Evolutionary conservation across 2,888 invertebrate genomes (phyloP).

Genomic region (Hybos culiciformis): DNA sequence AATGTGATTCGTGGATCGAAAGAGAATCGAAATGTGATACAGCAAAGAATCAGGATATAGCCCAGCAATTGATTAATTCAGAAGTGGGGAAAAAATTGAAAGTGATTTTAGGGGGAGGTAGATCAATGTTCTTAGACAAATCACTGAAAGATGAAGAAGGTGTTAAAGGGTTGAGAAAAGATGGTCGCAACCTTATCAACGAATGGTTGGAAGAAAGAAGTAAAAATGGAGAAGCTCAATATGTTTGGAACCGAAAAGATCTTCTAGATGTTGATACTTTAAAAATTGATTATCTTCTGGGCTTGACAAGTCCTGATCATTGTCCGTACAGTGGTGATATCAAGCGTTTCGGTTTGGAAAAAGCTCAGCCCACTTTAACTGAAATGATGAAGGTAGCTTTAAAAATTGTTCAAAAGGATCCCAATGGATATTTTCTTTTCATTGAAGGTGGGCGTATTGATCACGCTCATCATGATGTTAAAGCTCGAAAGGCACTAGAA

Average conservation of each 20-base stretch:
- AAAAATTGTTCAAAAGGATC: conserved; percentile 41
- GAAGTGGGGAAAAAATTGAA: conserved; percentile 53
- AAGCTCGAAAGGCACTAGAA: conserved; percentile 53
- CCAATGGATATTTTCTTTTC: conserved; percentile 56
- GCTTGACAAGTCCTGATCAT: conserved; percentile 41
- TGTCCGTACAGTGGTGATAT: conserved; percentile 46
- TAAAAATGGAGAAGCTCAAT: conserved; percentile 26
- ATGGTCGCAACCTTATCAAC: conserved; percentile 50
- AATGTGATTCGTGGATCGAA: conserved; percentile 45
- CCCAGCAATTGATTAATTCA: conserved; percentile 50
- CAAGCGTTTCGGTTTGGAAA: conserved; percentile 31
- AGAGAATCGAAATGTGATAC: conserved; percentile 36
- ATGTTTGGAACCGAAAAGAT: conserved; percentile 21
- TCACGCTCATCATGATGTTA: conserved; percentile 47
- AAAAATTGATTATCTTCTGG: conserved; percentile 42
- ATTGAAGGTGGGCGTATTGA: conserved; percentile 46
- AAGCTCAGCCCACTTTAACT: conserved; percentile 44
- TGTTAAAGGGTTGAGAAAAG: conserved; percentile 40
- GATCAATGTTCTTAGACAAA: conserved; percentile 22
- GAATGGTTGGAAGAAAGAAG: conserved; percentile 43
- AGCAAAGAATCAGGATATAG: conserved; percentile 51
- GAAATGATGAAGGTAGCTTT: conserved; percentile 55
- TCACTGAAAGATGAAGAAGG: conserved; percentile 41
- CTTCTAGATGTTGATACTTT: conserved; percentile 27
- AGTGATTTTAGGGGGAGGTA: conserved; percentile 39